A percentile compares a stretch with the other conserved stretches of the same genome.
Conservation (phyloP, 2,797 vertebrate species). For the Lithobates sylvaticus region DNA sequence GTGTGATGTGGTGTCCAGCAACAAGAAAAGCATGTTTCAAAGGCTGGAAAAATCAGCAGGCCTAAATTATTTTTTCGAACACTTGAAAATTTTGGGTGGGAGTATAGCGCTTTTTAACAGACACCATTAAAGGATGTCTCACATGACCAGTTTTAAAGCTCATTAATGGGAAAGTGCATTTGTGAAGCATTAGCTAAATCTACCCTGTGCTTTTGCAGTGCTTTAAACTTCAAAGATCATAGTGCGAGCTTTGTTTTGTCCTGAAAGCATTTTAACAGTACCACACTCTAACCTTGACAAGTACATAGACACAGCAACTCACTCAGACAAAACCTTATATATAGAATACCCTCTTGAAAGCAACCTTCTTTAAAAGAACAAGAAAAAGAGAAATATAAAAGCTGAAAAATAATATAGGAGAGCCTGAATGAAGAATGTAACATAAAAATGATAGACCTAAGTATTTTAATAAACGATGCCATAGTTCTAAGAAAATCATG, state of each 20-base stretch:
- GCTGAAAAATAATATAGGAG: background rate
- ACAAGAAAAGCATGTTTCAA: conserved; percentile 3
- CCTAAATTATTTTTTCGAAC: conserved; percentile 31
- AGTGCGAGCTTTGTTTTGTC: conserved; percentile 42
- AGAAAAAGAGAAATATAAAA: conserved; percentile 14
- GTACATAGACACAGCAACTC: conserved; percentile 25
- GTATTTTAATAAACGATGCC: conserved; percentile 4
- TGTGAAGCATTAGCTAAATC: conserved; percentile 20
- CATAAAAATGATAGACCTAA: conserved; percentile 16
- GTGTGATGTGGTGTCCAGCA: conserved; percentile 1
- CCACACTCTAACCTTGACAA: conserved; percentile 38
- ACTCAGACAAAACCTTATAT: conserved; percentile 30
- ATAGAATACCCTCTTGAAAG: conserved; percentile 19
- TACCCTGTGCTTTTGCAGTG: conserved; percentile 15
- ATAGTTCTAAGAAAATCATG: background rate
- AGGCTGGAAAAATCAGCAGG: conserved; percentile 20
- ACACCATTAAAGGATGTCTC: conserved; percentile 36
- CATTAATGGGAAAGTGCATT: conserved; percentile 34
- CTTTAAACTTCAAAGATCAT: conserved; percentile 40
- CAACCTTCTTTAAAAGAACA: background rate
- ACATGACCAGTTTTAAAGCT: conserved; percentile 28
- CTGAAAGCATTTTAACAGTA: conserved; percentile 38
- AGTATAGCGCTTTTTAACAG: conserved; percentile 29
- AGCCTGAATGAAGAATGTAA: conserved; percentile 7
- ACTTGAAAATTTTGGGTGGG: background rate